A percentile compares a stretch with the other conserved stretches of the same genome.
phyloP scores from a whole-genome alignment of 2,888 invertebrate genomes.

The Drosophila quasianomalipes region DNA sequence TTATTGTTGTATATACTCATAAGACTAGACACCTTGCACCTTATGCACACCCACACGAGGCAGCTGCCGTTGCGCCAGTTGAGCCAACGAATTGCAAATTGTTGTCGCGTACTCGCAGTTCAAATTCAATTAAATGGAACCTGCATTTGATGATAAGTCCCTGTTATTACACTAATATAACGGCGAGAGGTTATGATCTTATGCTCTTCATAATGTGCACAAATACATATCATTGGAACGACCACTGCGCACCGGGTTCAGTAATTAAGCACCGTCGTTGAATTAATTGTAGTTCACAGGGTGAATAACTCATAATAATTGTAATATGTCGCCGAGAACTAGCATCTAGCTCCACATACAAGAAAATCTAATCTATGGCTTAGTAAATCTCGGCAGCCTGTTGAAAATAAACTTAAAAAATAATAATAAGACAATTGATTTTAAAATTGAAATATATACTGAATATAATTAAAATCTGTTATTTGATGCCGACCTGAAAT shows the following conservation, averaged over 20 bases:
- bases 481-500: too few species aligned
- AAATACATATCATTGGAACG: constrained; percentile 3
- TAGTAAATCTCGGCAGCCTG: background rate
- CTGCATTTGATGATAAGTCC: constrained; percentile 42
- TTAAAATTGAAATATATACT: too few species aligned
- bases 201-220: background rate
- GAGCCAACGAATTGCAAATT: constrained; percentile 35
- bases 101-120: constrained; percentile 27
- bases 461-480: too few species aligned
- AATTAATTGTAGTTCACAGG: background rate
- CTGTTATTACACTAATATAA: constrained; percentile 31
- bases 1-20: constrained; percentile 23
- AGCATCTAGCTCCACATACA: background rate
- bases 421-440: background rate
- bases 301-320: background rate
- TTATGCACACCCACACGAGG: constrained; percentile 26
- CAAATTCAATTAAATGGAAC: constrained; percentile 58
- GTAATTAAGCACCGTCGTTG: background rate
- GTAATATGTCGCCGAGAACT: too few species aligned
- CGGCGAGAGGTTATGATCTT: background rate
- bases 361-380: background rate
- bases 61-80: background rate
- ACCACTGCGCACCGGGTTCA: background rate
- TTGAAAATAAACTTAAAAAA: background rate
- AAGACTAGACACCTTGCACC: constrained; percentile 45